These are phyloP conservation scores for Ephydatia muelleri DNA, from an alignment of 37 sponge, comb jelly and placozoan genomes.

Conservation along the genomic window DNA sequence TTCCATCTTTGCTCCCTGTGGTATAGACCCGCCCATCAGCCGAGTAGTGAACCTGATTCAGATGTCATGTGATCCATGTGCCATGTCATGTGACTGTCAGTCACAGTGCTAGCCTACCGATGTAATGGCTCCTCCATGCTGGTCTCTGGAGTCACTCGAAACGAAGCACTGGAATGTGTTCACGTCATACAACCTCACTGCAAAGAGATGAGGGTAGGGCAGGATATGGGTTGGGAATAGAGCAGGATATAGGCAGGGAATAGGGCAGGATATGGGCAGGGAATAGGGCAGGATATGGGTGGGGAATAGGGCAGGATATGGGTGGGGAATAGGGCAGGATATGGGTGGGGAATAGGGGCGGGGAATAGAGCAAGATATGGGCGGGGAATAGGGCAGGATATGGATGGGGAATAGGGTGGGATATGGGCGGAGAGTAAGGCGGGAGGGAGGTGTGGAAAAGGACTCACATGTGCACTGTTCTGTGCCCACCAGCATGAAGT, in stretches of 20 bases:
- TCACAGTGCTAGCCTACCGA: slow-evolving; percentile 66
- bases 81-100: slow-evolving; percentile 14
- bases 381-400: not conserved
- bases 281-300: not conserved
- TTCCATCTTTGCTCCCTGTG: slow-evolving; percentile 86
- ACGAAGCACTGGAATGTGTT: slow-evolving; percentile 91
- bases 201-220: slow-evolving; percentile 6
- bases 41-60: slow-evolving; percentile 69
- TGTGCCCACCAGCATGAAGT: slow-evolving; percentile 87
- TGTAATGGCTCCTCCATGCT: slow-evolving; percentile 82
- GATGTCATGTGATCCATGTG: not conserved
- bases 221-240: not conserved
- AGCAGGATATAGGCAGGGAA: not conserved
- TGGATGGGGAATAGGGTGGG: no score
- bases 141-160: slow-evolving; percentile 86
- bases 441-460: no score
- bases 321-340: no score
- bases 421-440: no score
- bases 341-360: no score
- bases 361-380: no score
- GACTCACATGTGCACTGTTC: slow-evolving; percentile 78
- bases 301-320: no score
- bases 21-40: slow-evolving; percentile 85
- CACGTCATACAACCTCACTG: slow-evolving; percentile 90
- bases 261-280: not conserved